These are phyloP conservation scores for Scotopteryx bipunctaria DNA, from an alignment of 2,888 invertebrate species.

Conservation along the genomic window DNA sequence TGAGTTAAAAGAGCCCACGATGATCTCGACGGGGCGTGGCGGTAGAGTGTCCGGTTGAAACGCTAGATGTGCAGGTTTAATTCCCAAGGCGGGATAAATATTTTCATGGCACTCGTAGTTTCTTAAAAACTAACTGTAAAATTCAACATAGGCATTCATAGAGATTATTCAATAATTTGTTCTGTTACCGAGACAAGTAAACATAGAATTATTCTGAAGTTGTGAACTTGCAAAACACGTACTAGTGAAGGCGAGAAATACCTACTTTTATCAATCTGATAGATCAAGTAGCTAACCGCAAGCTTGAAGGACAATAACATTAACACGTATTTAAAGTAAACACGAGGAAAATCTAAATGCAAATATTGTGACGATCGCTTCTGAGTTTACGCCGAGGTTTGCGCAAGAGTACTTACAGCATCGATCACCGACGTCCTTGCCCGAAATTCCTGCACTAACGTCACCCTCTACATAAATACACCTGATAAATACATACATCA, in stretches of 20 bases:
- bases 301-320: slow-evolving; percentile 57
- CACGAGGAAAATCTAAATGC: slow-evolving; percentile 62
- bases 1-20: too few species aligned
- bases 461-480: slow-evolving; percentile 38
- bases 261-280: slow-evolving; percentile 26
- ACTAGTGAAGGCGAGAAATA: slow-evolving; percentile 3
- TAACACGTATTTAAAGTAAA: slow-evolving; percentile 64
- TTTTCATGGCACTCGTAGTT: too few species aligned
- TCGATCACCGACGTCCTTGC: slow-evolving; percentile 73
- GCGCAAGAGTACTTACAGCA: slow-evolving; percentile 69
- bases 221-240: slow-evolving; percentile 21
- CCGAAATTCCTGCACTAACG: slow-evolving; percentile 66
- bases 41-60: too few species aligned
- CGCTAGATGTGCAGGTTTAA: too few species aligned
- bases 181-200: neutral
- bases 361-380: slow-evolving; percentile 53
- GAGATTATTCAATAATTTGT: neutral
- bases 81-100: too few species aligned
- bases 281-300: slow-evolving; percentile 21
- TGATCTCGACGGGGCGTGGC: too few species aligned
- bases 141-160: too few species aligned
- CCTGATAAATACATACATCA: slow-evolving; percentile 7
- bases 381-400: slow-evolving; percentile 47
- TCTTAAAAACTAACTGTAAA: too few species aligned
- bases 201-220: slow-evolving; percentile 20